phyloP scores from a whole-genome alignment of 2,888 invertebrate genomes.

The Cancer borealis region DNA sequence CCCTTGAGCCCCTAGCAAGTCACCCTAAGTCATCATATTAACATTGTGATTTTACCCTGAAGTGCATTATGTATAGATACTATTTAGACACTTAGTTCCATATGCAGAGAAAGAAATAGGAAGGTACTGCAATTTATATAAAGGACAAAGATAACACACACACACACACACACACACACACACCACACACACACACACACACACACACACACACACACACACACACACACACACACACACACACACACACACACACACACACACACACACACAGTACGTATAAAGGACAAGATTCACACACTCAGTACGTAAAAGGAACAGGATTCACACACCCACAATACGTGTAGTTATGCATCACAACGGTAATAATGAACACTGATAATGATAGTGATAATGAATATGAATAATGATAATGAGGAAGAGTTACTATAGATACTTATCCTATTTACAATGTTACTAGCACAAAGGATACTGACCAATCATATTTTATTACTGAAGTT shows the following conservation, averaged over 20 bases:
- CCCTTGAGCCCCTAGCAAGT: no score
- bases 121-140: not conserved
- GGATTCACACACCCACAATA: not conserved
- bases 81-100: not conserved
- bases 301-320: not conserved
- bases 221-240: not conserved
- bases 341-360: not conserved
- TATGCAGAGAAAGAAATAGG: not conserved
- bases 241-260: no score
- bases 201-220: conserved; percentile 1
- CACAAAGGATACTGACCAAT: conserved; percentile 29
- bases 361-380: not conserved
- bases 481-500: not conserved
- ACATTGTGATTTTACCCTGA: conserved; percentile 13
- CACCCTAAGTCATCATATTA: not conserved
- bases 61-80: conserved; percentile 40
- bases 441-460: not conserved
- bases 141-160: not conserved
- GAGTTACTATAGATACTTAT: not conserved
- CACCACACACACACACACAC: conserved; percentile 1
- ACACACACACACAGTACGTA: not conserved
- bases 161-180: not conserved
- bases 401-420: not conserved
- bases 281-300: not conserved
- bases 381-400: not conserved